Evolutionary conservation across 2,113 vertebrate species (phyloP), one percentile per base, ranked within the genome.

Genomic region (Sinocyclocheilus maitianheensis): DNA sequence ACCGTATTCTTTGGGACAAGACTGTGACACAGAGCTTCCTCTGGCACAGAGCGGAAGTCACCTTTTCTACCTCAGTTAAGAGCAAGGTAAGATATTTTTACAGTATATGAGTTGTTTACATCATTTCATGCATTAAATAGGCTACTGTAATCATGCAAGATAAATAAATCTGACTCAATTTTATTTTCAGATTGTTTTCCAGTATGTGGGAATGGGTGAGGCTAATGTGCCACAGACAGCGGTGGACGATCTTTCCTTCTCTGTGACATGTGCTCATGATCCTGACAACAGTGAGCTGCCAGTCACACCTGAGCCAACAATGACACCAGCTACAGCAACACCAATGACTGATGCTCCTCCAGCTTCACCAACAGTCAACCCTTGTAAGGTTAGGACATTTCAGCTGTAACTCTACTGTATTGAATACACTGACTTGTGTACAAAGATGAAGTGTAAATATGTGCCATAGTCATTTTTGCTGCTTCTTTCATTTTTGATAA

Each of bases 221-320:
- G 53, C 11, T 37, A 26, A 2, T 43, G 77, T 86, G 84, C 91
- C 90, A 2, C 81, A 91, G 40, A 91, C 91, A 34, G 94, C 93
- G 0, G 77, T 95, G 71, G 94, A 95, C 10, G 94, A 95, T 65
- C 62, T 95, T 76, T 93, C 94, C 77, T 95, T 95, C 89, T 94
- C 93, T 77, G 81, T 71, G 53, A 91, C 91, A 67, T 95, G 94
- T 81, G 8, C 24, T 26, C 91, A 93, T 81, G 94, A 95, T 84
- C 91, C 91, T 0, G 9, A 93, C 34, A 93, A 95, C 92, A 89
- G 58, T 20, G 37, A 86, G 34, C 89, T 95, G 51, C 94, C 94
- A 11, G 74, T 87, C 26, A 79, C 62, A 13, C 77, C 86, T 1
- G 18, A 91, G 24, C 91, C 91, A 20, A 84, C 90, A 22, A 69